A percentile compares a stretch with the other conserved stretches of the same genome.
Conservation (phyloP, 2,888 invertebrate species). For the Sturmia bella region DNA sequence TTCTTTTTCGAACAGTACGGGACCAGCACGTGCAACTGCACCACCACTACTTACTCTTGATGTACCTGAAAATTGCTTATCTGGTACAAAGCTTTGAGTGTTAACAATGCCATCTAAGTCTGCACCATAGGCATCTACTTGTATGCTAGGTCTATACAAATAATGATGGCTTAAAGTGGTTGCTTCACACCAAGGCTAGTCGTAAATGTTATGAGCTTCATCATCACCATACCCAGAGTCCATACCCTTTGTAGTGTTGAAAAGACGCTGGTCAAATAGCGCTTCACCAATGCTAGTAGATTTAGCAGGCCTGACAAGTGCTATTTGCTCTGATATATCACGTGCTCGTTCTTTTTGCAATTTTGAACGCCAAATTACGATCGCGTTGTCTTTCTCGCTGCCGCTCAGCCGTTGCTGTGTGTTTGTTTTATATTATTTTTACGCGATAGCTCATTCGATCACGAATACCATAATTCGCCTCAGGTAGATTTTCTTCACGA, state of each 20-base stretch:
- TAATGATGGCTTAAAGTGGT: slow-evolving; percentile 93
- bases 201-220: slow-evolving; percentile 98
- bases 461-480: too few species aligned
- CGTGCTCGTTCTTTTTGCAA: slow-evolving; percentile 95
- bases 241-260: slow-evolving; percentile 96
- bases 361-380: slow-evolving; percentile 93
- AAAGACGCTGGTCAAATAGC: slow-evolving; percentile 96
- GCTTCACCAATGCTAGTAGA: slow-evolving; percentile 87
- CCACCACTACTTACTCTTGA: slow-evolving; percentile 85
- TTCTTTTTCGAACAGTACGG: slow-evolving; percentile 96
- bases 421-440: too few species aligned
- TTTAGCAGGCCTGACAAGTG: slow-evolving; percentile 95
- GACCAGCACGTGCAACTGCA: slow-evolving; percentile 89
- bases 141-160: slow-evolving; percentile 93
- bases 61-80: slow-evolving; percentile 97
- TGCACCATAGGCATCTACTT: slow-evolving; percentile 94
- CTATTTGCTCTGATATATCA: slow-evolving; percentile 99
- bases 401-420: slow-evolving; percentile 92
- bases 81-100: slow-evolving; percentile 97
- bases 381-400: slow-evolving; percentile 96
- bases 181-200: slow-evolving; percentile 97
- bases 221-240: slow-evolving; percentile 97
- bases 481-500: too few species aligned
- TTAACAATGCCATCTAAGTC: slow-evolving; percentile 95
- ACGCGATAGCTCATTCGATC: too few species aligned